These are phyloP conservation scores for Panulirus ornatus DNA, from an alignment of 1,140 invertebrate genomes.

Conservation along the genomic window DNA sequence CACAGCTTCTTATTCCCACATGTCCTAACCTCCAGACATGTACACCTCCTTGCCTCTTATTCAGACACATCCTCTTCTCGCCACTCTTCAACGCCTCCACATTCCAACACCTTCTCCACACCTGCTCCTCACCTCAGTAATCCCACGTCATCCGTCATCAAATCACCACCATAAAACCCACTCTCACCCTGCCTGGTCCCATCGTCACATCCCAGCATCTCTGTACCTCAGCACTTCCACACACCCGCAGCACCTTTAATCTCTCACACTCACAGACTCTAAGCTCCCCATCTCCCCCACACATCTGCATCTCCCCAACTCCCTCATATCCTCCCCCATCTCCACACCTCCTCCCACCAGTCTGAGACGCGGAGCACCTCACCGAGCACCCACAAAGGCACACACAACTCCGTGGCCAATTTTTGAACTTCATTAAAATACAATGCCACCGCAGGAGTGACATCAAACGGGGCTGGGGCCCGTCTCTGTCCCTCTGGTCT, in stretches of 20 bases:
- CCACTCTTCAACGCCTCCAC: too few species aligned
- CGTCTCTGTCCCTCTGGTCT: background rate
- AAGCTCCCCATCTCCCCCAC: background rate
- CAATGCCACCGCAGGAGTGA: constrained; percentile 67
- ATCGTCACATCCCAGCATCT: background rate
- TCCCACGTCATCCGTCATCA: too few species aligned
- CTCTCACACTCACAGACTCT: background rate
- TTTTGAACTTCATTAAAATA: constrained; percentile 67
- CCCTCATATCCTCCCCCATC: background rate
- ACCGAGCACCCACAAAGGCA: background rate
- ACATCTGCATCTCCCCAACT: background rate
- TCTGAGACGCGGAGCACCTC: background rate
- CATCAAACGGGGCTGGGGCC: constrained; percentile 16
- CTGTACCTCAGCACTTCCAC: background rate
- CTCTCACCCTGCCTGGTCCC: background rate
- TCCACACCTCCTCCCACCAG: background rate
- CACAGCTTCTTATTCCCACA: too few species aligned
- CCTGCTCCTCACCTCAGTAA: too few species aligned
- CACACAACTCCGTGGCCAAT: constrained; percentile 61
- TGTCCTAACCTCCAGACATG: too few species aligned
- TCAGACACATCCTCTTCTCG: too few species aligned
- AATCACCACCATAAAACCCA: too few species aligned
- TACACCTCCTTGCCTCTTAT: too few species aligned
- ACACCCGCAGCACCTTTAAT: background rate
- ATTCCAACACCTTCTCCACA: too few species aligned